Base-by-base conservation (phyloP, 1,140 invertebrate genomes). In the Wasmannia auropunctata region DNA sequence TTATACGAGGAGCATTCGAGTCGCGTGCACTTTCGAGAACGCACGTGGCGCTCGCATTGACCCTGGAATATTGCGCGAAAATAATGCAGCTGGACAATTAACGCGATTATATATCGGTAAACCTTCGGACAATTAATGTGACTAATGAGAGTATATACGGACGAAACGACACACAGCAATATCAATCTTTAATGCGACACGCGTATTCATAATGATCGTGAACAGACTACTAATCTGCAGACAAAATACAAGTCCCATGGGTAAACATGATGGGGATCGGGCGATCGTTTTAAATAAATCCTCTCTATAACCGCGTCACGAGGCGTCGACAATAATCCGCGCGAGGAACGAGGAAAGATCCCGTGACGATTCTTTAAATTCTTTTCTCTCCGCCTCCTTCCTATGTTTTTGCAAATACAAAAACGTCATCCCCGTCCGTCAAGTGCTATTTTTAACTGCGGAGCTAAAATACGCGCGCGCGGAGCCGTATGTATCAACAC, bases 391-490 rank as follows among this genome's bases (percentile, higher is more conserved):
- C 40, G 6, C 14, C 60, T 34, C n/a, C n/a, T n/a, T n/a, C n/a
- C 5, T 3, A 2, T 51, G 6, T 40, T 54, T 80, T 43, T 46
- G 22, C 46, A 40, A 43, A 31, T 22, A 8, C 16, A 22, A 63
- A 76, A 49, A 79, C 58, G 75, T 79, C 75, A 79, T 79, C 28
- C 46, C 6, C 31, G 62, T 77, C 49, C 77, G 49, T 54, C 40
- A 40, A 56, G 25, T 16, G 37, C 46, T 80, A 80, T 80, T 80
- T 80, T 80, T 80, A 80, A 54, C 16, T 6, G 34, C 46, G 43
- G 62, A 69, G 46, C 77, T 67, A 54, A 67, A 67, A 80, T 80
- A 67, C 10, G 22, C 43, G 40, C 10, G 22, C 43, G 40, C 60
- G 43, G 16, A 16, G 60, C 28, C 60, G n/a, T 37, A 10, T 56